These are phyloP conservation scores for Artibeus jamaicensis DNA, from an alignment of 2,797 vertebrate genomes.

Conservation along the genomic window DNA sequence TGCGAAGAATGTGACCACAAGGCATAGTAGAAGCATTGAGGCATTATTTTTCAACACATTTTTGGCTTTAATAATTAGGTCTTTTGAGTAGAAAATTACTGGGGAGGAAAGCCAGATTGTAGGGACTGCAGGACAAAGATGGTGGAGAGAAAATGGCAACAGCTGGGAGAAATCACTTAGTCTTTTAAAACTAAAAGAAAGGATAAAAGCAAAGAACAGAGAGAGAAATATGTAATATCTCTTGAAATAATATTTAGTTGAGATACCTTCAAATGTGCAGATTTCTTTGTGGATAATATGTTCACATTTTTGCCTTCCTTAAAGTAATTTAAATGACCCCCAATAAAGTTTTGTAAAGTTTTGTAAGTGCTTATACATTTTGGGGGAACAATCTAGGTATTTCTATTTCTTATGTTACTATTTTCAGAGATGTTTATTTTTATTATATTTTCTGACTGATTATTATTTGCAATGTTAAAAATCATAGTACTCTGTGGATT, in stretches of 20 bases:
- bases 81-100: conserved; percentile 71
- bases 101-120: conserved; percentile 54
- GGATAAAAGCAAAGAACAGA: not conserved
- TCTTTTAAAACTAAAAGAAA: conserved; percentile 1
- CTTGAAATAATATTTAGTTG: not conserved
- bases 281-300: not conserved
- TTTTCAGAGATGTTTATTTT: not conserved
- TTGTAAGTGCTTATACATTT: not conserved
- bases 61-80: conserved; percentile 73
- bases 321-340: not conserved
- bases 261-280: not conserved
- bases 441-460: not conserved
- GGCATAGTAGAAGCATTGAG: conserved; percentile 30
- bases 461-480: not conserved
- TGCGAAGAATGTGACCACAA: conserved; percentile 55
- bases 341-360: not conserved
- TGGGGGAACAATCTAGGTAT: not conserved
- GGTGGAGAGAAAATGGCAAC: conserved; percentile 31
- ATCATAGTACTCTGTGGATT: not conserved
- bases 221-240: not conserved
- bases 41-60: conserved; percentile 69
- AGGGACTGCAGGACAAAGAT: conserved; percentile 41
- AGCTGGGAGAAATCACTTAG: conserved; percentile 36
- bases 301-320: not conserved
- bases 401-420: not conserved